Evolutionary conservation across 37 sponge, comb jelly and placozoan species (phyloP), one percentile per base, ranked within the genome.

Genomic region (Halichondria panicea): DNA sequence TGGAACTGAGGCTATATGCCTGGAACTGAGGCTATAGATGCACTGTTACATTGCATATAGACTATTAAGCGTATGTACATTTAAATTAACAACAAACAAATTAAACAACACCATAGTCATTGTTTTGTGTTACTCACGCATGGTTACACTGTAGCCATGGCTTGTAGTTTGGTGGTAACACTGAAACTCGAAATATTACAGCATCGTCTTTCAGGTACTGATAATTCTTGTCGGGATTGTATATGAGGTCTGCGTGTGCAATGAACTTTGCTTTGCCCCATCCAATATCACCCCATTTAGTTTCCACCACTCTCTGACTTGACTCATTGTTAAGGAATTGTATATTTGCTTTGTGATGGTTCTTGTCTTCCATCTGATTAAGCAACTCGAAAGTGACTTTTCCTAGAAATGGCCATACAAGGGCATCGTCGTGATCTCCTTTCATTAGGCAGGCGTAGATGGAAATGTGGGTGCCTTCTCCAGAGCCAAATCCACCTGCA

Each of bases 161-260:
- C n/a, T n/a, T n/a, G n/a, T n/a, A n/a, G n/a, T n/a, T n/a, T n/a
- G n/a, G n/a, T n/a, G n/a, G n/a, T n/a, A n/a, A n/a, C n/a, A 72
- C 73, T 15, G 1, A 32, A 33, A 85, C 59, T 32, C 80, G 70
- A 35, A 85, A 85, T 44, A 61, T 72, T 2, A 85, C 24, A 38
- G 45, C 33, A 40, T 85, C 86, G 25, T 76, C 75, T 33, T 83
- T 83, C 57, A 83, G 46, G 33, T 68, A 75, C 35, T 76, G 76
- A 55, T 70, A 76, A 25, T 68, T 68, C 41, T 83, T 56, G 35
- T 43, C 70, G 30, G 44, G 28, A 1, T 75, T 58, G 38, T 36
- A 48, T 44, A 37, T 52, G 9, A 76, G 52, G 9, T 63, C 53
- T 0, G 64, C 35, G 53, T 76, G 63, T 2, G 77, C 35, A 11